phyloP scores from a whole-genome alignment of 2,888 invertebrate species.

The Sarcophaga rosellei region DNA sequence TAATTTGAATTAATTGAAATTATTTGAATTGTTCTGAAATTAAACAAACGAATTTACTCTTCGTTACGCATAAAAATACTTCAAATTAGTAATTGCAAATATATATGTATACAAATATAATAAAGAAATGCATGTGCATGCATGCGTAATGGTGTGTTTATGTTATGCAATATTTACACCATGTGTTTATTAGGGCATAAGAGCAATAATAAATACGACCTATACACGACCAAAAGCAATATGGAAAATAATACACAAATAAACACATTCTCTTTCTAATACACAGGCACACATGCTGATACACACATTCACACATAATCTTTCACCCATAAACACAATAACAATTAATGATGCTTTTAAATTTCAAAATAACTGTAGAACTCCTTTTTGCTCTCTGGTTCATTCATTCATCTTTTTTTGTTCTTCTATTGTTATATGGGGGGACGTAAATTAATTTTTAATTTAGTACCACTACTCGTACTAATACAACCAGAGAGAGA shows the following conservation, averaged over 20 bases:
- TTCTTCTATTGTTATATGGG: too few species aligned
- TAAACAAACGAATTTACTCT: neutral
- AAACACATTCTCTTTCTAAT: neutral
- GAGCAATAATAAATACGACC: constrained; percentile 2
- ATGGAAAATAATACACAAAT: neutral
- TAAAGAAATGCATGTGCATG: constrained; percentile 8
- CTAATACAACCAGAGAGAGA: too few species aligned
- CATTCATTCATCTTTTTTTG: too few species aligned
- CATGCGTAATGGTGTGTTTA: constrained; percentile 1
- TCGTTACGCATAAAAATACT: neutral
- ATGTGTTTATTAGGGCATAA: constrained; percentile 35
- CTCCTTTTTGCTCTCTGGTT: too few species aligned
- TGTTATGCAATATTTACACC: neutral
- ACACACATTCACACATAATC: neutral
- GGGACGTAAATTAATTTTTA: too few species aligned
- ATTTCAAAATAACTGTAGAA: neutral
- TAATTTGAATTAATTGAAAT: too few species aligned
- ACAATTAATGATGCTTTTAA: neutral
- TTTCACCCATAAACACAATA: too few species aligned
- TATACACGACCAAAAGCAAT: neutral
- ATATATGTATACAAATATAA: too few species aligned
- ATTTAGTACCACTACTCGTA: too few species aligned
- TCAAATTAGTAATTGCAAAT: too few species aligned
- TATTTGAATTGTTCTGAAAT: too few species aligned
- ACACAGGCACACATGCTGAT: neutral